These are phyloP conservation scores for Hyaena hyaena DNA, from an alignment of 2,113 vertebrate genomes.

Conservation along the genomic window DNA sequence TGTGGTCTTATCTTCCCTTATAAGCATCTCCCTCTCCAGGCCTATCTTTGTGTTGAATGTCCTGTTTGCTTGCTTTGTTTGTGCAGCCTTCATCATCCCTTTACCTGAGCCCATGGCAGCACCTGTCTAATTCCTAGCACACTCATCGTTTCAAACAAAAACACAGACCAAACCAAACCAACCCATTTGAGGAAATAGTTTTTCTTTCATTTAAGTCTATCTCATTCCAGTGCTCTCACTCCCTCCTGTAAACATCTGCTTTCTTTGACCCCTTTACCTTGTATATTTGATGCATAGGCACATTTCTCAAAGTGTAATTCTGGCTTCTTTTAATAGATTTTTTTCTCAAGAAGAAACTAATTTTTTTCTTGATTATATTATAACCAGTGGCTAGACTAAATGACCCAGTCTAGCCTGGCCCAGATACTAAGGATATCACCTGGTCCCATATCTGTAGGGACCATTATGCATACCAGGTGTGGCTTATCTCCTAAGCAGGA, in stretches of 20 bases:
- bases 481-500: neutral
- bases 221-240: rapidly evolving
- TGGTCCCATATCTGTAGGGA: neutral
- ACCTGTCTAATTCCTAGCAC: neutral
- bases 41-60: neutral
- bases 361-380: neutral
- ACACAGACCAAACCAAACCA: neutral
- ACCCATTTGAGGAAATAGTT: neutral
- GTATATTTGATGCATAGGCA: rapidly evolving
- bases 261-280: neutral
- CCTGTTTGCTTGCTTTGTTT: neutral
- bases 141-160: neutral
- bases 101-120: rapidly evolving
- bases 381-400: neutral
- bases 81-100: rapidly evolving
- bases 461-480: rapidly evolving
- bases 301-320: neutral
- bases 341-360: neutral
- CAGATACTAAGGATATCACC: neutral
- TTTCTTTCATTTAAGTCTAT: neutral
- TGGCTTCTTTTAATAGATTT: neutral
- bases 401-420: neutral
- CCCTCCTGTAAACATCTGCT: neutral
- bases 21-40: neutral
- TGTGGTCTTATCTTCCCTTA: neutral